A percentile compares a stretch with the other conserved stretches of the same genome.
phyloP scores from a whole-genome alignment of 2,888 invertebrate genomes.

The Ceratothoa steindachneri region DNA sequence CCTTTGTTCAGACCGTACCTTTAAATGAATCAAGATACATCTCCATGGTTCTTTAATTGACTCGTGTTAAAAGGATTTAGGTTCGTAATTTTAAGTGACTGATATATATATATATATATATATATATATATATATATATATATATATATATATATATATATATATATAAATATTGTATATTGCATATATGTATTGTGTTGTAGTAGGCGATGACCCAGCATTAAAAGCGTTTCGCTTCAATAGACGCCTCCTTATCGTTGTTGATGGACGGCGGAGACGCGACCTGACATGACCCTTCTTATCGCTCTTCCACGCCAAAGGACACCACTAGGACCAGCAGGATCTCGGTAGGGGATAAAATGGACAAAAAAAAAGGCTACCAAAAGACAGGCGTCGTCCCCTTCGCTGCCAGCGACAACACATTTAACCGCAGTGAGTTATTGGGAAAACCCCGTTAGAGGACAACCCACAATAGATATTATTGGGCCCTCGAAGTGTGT shows the following conservation, averaged over 20 bases:
- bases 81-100: no score
- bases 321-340: background rate
- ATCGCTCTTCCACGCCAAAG: conserved; percentile 8
- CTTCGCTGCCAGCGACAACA: background rate
- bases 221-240: background rate
- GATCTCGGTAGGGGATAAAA: background rate
- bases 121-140: background rate
- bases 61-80: no score
- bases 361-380: background rate
- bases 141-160: background rate
- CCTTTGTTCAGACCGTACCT: no score
- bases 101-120: background rate
- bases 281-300: conserved; percentile 9
- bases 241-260: conserved; percentile 5
- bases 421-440: no score
- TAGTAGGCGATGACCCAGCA: conserved; percentile 1
- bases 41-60: no score
- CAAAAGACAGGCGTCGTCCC: background rate
- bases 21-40: no score
- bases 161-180: background rate
- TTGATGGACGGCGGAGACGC: background rate
- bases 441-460: no score
- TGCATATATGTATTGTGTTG: background rate
- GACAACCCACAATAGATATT: no score
- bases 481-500: no score